These are phyloP conservation scores for Pelodytes ibericus DNA, from an alignment of 2,797 vertebrate species.

Conservation along the genomic window DNA sequence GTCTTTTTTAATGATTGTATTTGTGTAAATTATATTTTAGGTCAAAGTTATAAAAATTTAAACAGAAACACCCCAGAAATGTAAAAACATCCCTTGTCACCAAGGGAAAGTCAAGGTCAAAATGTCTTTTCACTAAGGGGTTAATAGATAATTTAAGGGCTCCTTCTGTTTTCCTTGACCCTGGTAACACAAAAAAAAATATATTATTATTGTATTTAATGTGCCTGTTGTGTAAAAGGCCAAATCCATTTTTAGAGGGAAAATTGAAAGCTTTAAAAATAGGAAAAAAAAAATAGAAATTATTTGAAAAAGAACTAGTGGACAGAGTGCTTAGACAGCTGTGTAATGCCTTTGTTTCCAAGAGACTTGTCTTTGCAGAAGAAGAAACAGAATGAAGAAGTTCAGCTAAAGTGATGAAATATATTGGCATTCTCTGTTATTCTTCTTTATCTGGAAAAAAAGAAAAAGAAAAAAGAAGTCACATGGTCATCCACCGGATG, in stretches of 20 bases:
- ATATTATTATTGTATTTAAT: slow-evolving; percentile 13
- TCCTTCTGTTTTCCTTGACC: slow-evolving; percentile 5
- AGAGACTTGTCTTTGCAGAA: slow-evolving; percentile 70
- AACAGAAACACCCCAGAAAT: too few species aligned
- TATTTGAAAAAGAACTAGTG: slow-evolving; percentile 63
- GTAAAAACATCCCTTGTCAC: too few species aligned
- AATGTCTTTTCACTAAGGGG: neutral
- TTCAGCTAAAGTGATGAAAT: slow-evolving; percentile 74
- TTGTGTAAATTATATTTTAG: too few species aligned
- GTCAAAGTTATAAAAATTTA: too few species aligned
- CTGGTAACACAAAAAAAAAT: neutral
- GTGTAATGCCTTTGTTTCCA: slow-evolving; percentile 65
- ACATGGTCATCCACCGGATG: slow-evolving; percentile 60
- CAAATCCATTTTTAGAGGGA: slow-evolving; percentile 24
- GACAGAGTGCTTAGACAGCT: slow-evolving; percentile 65
- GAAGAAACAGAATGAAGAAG: slow-evolving; percentile 72
- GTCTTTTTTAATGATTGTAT: too few species aligned
- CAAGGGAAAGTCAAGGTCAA: slow-evolving; percentile 8
- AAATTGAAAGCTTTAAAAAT: slow-evolving; percentile 55
- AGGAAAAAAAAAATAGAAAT: too few species aligned
- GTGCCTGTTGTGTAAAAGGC: slow-evolving; percentile 45
- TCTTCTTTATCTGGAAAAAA: slow-evolving; percentile 78
- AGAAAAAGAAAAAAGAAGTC: slow-evolving; percentile 70
- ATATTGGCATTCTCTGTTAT: slow-evolving; percentile 72
- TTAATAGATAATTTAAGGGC: too few species aligned